Evolutionary conservation across 2,113 vertebrate species (phyloP), one percentile per base, ranked within the genome.

Genomic region (Triplophysa rosa): DNA sequence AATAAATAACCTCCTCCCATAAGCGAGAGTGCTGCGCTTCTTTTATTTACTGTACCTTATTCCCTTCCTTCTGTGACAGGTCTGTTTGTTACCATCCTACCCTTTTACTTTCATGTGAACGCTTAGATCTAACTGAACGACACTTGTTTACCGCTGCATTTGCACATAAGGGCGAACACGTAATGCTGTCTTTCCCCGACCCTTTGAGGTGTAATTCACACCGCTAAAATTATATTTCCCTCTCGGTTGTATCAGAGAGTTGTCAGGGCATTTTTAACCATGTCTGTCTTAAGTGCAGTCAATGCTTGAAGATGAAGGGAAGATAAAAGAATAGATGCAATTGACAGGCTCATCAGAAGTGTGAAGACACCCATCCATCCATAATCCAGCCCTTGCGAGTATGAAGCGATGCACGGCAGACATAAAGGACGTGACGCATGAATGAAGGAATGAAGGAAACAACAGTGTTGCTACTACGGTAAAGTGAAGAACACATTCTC

Each of bases 1-100:
- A 81, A 84, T 77, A 63, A 84, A 67, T 85, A 61, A 59, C 49
- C 63, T 81, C 52, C 67, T 49, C 33, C 49, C 69, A 73, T 61
- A 54, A 29, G 6, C 33, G 70, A 67, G 76, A 56, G 56, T 42
- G 71, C 12, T 45, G 77, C 72, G 42, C 64, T 47, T 71, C 56
- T 82, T 59, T 78, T 73, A 40, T 58, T 79, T 80, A 56, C 73
- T 14, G 78, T 80, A 72, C 54, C 29, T 77, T 59, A 65, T 24
- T 72, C 33, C 82, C 16, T 66, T 71, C 17, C 67, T 86, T 69
- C 65, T 29, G 77, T 87, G 82, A 87, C 77, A 77, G 29, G 16
- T 81, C 71, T 86, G 78, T 80, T 47, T 68, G 59, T 77, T 61
- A 42, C 26, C 58, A 29, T 81, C 82, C 52, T 67, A 40, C 49